Evolutionary conservation across 2,113 vertebrate genomes (phyloP), one percentile per base, ranked within the genome.

Genomic region (Euleptes europaea): DNA sequence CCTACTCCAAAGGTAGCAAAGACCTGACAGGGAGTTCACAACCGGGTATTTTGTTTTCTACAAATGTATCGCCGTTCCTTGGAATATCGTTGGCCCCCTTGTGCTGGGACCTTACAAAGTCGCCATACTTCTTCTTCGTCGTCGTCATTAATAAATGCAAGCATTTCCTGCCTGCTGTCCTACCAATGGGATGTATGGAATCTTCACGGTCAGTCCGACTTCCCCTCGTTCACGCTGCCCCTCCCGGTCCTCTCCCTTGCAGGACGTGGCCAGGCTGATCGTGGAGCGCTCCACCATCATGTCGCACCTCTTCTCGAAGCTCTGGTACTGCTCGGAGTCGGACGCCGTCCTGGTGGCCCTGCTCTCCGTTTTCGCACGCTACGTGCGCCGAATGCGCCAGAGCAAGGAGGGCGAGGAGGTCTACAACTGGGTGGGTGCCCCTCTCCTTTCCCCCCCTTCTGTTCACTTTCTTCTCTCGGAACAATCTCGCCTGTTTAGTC

Each of bases 241-340:
- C 33, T 80, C 21, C 6, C 1, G 2, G 42, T 0, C 80, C 35
- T 23, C 33, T 3, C n/a, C 14, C 40, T 63, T 71, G 5, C 84
- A 99, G 99, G 98, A 99, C 1, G 97, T 99, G 1, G 98, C 98
- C 49, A 95, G 98, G 1, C 97, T 99, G 28, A 98, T 99, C 0
- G 98, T 99, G n/a, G 98, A 99, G 77, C 98, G 99, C 35, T 99
- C 98, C 80, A 99, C 98, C 93, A 98, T 99, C 95, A 99, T 99
- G 99, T 97, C 98, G 83, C 98, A 97, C 93, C 97, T 99, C 60
- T 99, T 99, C 93, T 97, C 97, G 17, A 99, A 97, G 96, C 97
- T 98, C 40, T 97, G 97, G 0, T 97, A 96, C 94, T 94, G 96
- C 11, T 94, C 97, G 0, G 97, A 98, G 86, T 98, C 98, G 0